Conservation (phyloP, 2,888 invertebrate genomes). For the Monochamus alternatus region DNA sequence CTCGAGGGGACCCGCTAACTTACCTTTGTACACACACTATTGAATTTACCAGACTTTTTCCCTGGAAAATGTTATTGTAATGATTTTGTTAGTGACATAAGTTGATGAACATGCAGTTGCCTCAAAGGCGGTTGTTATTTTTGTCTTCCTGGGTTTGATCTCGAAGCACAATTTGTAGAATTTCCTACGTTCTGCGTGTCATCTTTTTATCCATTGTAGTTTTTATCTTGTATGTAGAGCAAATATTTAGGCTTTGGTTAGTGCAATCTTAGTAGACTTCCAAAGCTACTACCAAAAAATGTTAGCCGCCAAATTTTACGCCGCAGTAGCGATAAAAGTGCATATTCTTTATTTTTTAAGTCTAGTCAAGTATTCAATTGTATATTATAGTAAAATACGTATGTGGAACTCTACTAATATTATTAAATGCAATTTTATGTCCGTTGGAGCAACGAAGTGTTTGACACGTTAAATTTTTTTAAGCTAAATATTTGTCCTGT, state of each 20-base stretch:
- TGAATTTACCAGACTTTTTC: conserved; percentile 45
- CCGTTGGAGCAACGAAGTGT: conserved; percentile 47
- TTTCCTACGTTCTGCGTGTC: conserved; percentile 54
- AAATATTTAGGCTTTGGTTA: conserved; percentile 61
- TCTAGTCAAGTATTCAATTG: conserved; percentile 19
- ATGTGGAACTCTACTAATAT: conserved; percentile 55
- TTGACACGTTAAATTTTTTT: conserved; percentile 33
- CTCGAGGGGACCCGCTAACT: conserved; percentile 26
- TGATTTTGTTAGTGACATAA: conserved; percentile 38
- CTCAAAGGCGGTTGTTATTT: conserved; percentile 62
- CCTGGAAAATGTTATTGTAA: conserved; percentile 47
- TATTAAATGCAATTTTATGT: conserved; percentile 20
- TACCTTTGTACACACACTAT: conserved; percentile 46
- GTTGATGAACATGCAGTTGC: conserved; percentile 55
- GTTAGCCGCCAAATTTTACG: conserved; percentile 45
- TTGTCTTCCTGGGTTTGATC: conserved; percentile 70
- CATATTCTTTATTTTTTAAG: conserved; percentile 50
- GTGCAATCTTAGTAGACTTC: conserved; percentile 59
- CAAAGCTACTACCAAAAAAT: conserved; percentile 42
- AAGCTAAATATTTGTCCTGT: conserved; percentile 64
- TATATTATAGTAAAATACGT: conserved; percentile 32
- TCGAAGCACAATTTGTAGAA: conserved; percentile 66
- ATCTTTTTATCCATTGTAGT: conserved; percentile 52
- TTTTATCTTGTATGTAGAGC: conserved; percentile 61
- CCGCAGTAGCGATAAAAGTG: conserved; percentile 34